Evolutionary conservation across 2,797 vertebrate species (phyloP).

Genomic region (Malacoraja senta): DNA sequence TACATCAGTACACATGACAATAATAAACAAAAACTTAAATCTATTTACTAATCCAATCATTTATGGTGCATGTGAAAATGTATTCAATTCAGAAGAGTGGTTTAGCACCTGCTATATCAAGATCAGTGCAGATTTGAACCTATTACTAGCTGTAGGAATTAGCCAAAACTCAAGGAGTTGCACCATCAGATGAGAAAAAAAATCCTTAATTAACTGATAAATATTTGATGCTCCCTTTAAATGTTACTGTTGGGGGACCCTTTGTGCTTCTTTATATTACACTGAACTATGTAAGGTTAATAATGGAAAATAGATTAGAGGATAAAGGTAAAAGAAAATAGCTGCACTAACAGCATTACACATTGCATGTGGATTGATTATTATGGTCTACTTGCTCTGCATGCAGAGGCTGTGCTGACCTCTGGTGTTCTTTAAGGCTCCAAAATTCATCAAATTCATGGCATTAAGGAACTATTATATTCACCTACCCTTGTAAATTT

Average conservation of each 20-base stretch:
- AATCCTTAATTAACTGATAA: neutral
- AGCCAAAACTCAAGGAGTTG: neutral
- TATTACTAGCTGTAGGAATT: neutral
- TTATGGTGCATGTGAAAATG: neutral
- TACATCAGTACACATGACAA: no score
- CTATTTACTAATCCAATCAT: neutral
- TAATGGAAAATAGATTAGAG: neutral
- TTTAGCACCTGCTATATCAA: neutral
- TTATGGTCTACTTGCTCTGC: neutral
- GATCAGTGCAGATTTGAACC: neutral
- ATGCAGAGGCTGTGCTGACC: neutral
- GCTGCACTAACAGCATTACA: neutral
- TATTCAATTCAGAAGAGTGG: neutral
- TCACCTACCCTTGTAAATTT: neutral
- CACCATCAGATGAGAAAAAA: neutral
- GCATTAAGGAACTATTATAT: neutral
- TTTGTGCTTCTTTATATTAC: neutral
- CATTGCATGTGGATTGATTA: neutral
- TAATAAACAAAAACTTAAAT: no score
- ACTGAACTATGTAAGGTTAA: neutral
- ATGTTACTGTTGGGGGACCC: neutral
- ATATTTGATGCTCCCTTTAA: neutral
- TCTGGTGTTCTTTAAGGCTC: neutral
- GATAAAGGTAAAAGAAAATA: neutral
- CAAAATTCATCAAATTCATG: no score